These are phyloP conservation scores for Drosophila ogumai DNA, from an alignment of 1,140 invertebrate genomes.

Conservation along the genomic window DNA sequence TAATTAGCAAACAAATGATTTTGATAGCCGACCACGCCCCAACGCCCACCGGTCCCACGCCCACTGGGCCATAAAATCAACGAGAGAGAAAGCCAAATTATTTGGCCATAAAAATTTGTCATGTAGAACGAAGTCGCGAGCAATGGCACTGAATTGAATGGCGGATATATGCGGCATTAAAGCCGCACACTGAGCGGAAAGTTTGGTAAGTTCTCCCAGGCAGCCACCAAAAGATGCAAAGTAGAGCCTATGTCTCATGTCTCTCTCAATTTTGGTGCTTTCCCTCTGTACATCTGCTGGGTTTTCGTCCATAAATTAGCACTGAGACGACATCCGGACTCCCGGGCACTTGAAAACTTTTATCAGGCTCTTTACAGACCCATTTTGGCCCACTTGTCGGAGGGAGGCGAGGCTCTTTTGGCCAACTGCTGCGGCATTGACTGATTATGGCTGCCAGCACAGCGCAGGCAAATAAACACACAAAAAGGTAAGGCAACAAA, in stretches of 20 bases:
- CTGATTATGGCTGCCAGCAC: slow-evolving; percentile 62
- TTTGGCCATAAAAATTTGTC: slow-evolving; percentile 71
- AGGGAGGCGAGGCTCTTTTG: slow-evolving; percentile 13
- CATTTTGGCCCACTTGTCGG: background rate
- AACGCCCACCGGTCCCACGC: slow-evolving; percentile 11
- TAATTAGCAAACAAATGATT: slow-evolving; percentile 75
- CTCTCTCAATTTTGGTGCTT: background rate
- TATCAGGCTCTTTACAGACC: slow-evolving; percentile 65
- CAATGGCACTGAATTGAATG: slow-evolving; percentile 25
- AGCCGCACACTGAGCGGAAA: slow-evolving; percentile 12
- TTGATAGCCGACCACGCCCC: slow-evolving; percentile 40
- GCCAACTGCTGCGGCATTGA: slow-evolving; percentile 64
- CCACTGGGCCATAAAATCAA: slow-evolving; percentile 53
- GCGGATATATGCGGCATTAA: slow-evolving; percentile 34
- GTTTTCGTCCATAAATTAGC: slow-evolving; percentile 64
- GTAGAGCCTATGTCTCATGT: too few species aligned
- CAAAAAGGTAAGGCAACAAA: slow-evolving; percentile 29
- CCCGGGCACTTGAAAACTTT: slow-evolving; percentile 55
- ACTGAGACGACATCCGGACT: slow-evolving; percentile 22
- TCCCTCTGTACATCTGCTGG: slow-evolving; percentile 8
- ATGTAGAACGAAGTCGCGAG: slow-evolving; percentile 58
- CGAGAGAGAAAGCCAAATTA: slow-evolving; percentile 65
- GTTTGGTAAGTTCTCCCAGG: too few species aligned
- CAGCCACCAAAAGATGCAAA: background rate
- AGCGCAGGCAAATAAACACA: slow-evolving; percentile 61